These are phyloP conservation scores for Cheilosia scutellata DNA, from an alignment of 2,888 invertebrate species.

Conservation along the genomic window DNA sequence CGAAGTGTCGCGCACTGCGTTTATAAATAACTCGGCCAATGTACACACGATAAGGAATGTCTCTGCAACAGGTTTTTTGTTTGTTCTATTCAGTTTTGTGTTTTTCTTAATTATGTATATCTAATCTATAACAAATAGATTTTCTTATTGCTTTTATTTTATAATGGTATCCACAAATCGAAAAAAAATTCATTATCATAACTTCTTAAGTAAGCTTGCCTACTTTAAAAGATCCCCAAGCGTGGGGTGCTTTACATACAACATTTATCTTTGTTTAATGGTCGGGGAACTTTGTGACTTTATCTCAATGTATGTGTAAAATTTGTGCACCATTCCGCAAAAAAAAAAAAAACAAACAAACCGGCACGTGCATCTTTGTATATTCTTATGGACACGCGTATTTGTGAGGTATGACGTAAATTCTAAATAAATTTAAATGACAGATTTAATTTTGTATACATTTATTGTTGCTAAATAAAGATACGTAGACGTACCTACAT, in stretches of 20 bases:
- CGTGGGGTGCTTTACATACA: conserved; percentile 4
- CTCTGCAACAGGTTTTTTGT: conserved; percentile 14
- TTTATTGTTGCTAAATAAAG: no score
- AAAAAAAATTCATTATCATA: neutral
- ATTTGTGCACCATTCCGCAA: no score
- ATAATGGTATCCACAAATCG: neutral
- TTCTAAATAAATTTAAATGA: neutral
- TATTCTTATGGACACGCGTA: neutral
- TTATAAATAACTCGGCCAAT: conserved; percentile 17
- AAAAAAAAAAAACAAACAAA: neutral
- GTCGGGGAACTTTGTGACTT: conserved; percentile 4
- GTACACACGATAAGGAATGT: conserved; percentile 24
- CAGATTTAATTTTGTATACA: neutral
- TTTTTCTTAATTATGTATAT: neutral
- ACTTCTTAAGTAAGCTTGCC: neutral
- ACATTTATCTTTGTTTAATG: conserved; percentile 9
- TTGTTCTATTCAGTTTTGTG: conserved; percentile 12
- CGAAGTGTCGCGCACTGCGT: conserved; percentile 2
- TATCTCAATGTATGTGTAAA: neutral
- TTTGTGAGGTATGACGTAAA: neutral
- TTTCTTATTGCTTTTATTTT: neutral
- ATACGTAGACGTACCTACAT: no score
- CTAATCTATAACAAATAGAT: neutral
- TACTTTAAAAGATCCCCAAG: neutral
- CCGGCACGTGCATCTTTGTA: neutral